Conservation (phyloP, 1,140 invertebrate species). For the Drosophila takahashii region DNA sequence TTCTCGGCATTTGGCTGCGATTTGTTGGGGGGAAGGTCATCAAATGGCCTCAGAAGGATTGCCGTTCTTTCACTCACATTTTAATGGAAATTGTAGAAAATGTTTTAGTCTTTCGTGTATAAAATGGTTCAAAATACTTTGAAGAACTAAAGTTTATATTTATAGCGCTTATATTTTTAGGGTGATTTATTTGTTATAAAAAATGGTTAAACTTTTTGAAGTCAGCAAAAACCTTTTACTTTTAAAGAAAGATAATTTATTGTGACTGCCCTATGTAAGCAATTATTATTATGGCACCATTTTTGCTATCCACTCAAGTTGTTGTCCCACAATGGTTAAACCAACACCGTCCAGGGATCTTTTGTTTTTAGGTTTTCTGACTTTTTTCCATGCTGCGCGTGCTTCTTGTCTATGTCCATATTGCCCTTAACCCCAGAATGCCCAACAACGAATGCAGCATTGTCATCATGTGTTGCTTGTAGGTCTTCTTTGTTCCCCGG, state of each 20-base stretch:
- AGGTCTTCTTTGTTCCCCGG: constrained; percentile 11
- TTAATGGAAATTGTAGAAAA: constrained; percentile 1
- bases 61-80: constrained; percentile 17
- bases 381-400: constrained; percentile 51
- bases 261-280: not conserved
- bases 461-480: constrained; percentile 24
- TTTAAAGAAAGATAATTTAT: not conserved
- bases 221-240: not conserved
- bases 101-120: not conserved
- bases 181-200: not conserved
- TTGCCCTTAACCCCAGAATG: constrained; percentile 40
- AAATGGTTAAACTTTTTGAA: not conserved
- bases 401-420: constrained; percentile 48
- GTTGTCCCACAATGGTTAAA: constrained; percentile 66
- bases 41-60: constrained; percentile 28
- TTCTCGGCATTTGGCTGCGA: constrained; percentile 29
- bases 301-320: constrained; percentile 19
- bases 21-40: constrained; percentile 12
- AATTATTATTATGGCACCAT: constrained; percentile 24
- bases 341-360: constrained; percentile 52
- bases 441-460: constrained; percentile 23
- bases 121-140: not conserved
- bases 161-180: too few relatives aligned
- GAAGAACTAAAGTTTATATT: not conserved
- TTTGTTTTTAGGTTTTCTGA: constrained; percentile 4